phyloP scores from a whole-genome alignment of 2,888 invertebrate genomes.

The Hyposoter dolosus region DNA sequence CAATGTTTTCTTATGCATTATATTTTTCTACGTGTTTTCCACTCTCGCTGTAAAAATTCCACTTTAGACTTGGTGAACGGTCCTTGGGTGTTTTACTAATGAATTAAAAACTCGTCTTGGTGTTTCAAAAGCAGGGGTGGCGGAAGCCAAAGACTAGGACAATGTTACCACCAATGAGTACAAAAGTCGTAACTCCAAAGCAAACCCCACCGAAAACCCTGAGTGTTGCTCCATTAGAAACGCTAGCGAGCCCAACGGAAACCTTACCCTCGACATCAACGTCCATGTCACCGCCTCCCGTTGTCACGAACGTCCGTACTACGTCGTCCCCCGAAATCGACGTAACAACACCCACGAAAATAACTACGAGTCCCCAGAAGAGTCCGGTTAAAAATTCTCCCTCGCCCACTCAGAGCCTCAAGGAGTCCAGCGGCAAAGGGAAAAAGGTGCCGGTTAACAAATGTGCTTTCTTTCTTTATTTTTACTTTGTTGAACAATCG shows the following conservation, averaged over 20 bases:
- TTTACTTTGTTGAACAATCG: slow-evolving; percentile 29
- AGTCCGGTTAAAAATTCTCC: slow-evolving; percentile 84
- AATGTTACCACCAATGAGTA: slow-evolving; percentile 88
- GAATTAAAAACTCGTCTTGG: slow-evolving; percentile 57
- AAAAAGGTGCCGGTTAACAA: slow-evolving; percentile 83
- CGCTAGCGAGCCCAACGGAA: slow-evolving; percentile 79
- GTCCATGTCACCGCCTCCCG: slow-evolving; percentile 80
- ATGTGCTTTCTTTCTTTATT: slow-evolving; percentile 47
- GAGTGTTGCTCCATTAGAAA: slow-evolving; percentile 82
- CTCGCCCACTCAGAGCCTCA: slow-evolving; percentile 84
- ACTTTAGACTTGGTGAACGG: slow-evolving; percentile 22
- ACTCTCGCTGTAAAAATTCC: slow-evolving; percentile 17
- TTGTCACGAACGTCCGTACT: slow-evolving; percentile 79
- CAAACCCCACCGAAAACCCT: slow-evolving; percentile 85
- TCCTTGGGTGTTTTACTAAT: slow-evolving; percentile 29
- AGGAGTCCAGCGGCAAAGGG: slow-evolving; percentile 84
- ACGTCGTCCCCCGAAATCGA: slow-evolving; percentile 80
- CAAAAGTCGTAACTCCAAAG: slow-evolving; percentile 86
- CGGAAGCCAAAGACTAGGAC: slow-evolving; percentile 92
- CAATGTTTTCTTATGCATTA: slow-evolving; percentile 31
- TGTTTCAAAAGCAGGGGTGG: slow-evolving; percentile 88
- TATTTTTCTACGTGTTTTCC: background rate
- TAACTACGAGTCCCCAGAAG: slow-evolving; percentile 82
- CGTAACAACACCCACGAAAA: slow-evolving; percentile 81
- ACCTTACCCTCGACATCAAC: slow-evolving; percentile 81